Evolutionary conservation across 2,888 invertebrate species (phyloP).

Genomic region (Hylaea fasciaria): DNA sequence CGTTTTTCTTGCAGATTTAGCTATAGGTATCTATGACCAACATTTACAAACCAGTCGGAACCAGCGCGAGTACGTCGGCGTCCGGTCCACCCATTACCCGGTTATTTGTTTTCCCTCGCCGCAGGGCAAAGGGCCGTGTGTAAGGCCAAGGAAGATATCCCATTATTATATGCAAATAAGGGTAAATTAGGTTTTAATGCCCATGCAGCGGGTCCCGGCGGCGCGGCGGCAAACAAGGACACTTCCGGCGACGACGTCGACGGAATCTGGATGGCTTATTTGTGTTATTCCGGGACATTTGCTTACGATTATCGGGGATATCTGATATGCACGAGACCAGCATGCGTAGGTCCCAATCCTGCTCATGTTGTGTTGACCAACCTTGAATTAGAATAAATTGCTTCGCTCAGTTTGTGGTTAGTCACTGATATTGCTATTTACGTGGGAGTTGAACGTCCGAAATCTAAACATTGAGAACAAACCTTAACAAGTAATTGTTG

Average conservation of each 20-base stretch:
- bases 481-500: too few species aligned
- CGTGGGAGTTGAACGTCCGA: too few species aligned
- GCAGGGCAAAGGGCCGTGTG: conserved; percentile 42
- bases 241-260: conserved; percentile 1
- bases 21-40: conserved; percentile 19
- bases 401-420: too few species aligned
- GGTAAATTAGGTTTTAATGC: conserved; percentile 52
- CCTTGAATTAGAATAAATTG: too few species aligned
- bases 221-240: conserved; percentile 1
- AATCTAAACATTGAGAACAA: too few species aligned
- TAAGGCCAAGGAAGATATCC: conserved; percentile 42
- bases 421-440: too few species aligned
- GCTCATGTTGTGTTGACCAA: too few species aligned
- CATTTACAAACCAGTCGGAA: conserved; percentile 4
- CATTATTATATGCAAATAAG: conserved; percentile 55
- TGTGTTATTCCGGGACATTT: conserved; percentile 9
- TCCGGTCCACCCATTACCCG: conserved; percentile 34
- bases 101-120: conserved; percentile 47
- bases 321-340: neutral
- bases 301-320: neutral
- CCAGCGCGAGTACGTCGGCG: conserved; percentile 2
- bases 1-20: neutral
- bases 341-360: too few species aligned
- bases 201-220: conserved; percentile 28
- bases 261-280: conserved; percentile 13